Evolutionary conservation across 2,797 vertebrate genomes (phyloP).

Genomic region (Premnoplex brunnescens): DNA sequence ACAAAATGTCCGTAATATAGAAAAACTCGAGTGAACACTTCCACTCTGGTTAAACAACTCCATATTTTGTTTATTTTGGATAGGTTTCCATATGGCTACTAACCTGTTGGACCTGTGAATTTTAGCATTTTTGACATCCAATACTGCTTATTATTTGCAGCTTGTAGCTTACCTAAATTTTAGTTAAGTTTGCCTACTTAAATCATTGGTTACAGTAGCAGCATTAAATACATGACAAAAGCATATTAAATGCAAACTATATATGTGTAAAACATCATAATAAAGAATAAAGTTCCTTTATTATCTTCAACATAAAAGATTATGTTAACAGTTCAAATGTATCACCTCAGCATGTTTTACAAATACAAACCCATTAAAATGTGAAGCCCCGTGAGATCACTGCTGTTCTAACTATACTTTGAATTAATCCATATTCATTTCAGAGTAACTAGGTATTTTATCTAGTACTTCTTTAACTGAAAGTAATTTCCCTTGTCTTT

Average conservation of each 20-base stretch:
- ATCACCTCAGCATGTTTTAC: not conserved
- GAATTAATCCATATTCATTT: not conserved
- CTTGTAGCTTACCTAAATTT: not conserved
- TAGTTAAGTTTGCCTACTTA: not conserved
- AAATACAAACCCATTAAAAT: not conserved
- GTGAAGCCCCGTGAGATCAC: not conserved
- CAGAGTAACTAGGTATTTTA: not conserved
- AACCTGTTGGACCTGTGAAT: not conserved
- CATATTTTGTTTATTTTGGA: not conserved
- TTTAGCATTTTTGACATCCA: not conserved
- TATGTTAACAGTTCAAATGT: not conserved
- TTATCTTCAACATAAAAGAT: not conserved
- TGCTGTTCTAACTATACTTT: not conserved
- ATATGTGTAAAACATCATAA: not conserved
- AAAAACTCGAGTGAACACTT: fast-evolving
- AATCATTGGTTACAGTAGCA: not conserved
- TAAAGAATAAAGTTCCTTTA: not conserved
- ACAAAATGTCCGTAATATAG: not conserved
- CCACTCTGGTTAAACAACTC: not conserved
- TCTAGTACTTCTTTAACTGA: not conserved
- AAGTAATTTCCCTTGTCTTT: not conserved
- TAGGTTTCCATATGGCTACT: not conserved
- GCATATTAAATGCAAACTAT: not conserved
- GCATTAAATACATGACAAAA: not conserved
- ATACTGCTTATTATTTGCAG: not conserved